Percentiles rank a stretch among this genome's conserved stretches.
phyloP scores from a whole-genome alignment of 2,113 vertebrate species.

The Aramus guarauna region DNA sequence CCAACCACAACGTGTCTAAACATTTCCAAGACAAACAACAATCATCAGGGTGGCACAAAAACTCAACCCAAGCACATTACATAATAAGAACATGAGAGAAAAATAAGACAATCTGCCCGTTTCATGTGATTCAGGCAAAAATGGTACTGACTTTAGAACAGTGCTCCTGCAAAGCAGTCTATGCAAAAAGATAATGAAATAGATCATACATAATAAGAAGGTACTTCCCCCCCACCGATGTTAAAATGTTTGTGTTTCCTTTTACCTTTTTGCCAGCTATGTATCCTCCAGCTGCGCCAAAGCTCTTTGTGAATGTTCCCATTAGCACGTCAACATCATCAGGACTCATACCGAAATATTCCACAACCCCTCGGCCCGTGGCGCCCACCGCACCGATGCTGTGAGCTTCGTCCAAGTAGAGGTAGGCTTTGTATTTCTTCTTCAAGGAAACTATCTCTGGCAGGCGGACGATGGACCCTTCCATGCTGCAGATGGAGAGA shows the following conservation, averaged over 20 bases:
- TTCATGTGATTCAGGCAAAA: neutral
- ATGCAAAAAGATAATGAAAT: neutral
- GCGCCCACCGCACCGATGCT: constrained; percentile 87
- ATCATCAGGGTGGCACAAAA: constrained; percentile 14
- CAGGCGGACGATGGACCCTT: constrained; percentile 87
- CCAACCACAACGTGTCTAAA: constrained; percentile 18
- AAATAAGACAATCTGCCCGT: neutral
- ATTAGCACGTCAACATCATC: constrained; percentile 86
- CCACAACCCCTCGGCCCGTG: constrained; percentile 83
- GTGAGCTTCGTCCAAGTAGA: constrained; percentile 94
- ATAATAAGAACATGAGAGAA: constrained; percentile 13
- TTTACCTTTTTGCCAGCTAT: constrained; percentile 91
- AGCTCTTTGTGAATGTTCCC: constrained; percentile 96
- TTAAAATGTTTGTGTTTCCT: neutral
- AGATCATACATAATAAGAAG: neutral
- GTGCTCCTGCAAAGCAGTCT: neutral
- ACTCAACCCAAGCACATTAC: constrained; percentile 18
- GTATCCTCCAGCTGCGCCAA: constrained; percentile 88
- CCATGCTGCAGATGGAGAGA: constrained; percentile 81
- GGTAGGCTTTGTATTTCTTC: constrained; percentile 93
- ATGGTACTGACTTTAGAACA: neutral
- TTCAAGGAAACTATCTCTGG: constrained; percentile 88
- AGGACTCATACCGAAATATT: constrained; percentile 83
- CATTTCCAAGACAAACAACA: constrained; percentile 46
- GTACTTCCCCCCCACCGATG: neutral